Evolutionary conservation across 2,113 vertebrate genomes (phyloP).

Genomic region (Oryctolagus cuniculus): DNA sequence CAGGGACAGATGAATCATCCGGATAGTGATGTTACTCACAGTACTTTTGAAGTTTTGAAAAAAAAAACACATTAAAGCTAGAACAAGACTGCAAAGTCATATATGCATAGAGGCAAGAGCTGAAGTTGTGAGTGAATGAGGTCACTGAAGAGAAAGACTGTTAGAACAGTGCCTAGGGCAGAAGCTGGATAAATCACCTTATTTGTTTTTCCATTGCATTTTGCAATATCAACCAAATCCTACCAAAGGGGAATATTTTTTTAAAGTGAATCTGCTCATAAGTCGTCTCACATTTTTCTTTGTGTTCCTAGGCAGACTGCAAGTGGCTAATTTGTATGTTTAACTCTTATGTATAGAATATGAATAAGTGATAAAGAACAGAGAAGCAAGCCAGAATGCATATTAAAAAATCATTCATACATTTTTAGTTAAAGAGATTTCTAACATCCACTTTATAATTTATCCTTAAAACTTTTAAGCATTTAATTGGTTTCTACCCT

Average conservation of each 20-base stretch:
- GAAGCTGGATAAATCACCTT: constrained; percentile 2
- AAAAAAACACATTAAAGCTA: background rate
- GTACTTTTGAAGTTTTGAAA: background rate
- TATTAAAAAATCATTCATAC: constrained; percentile 83
- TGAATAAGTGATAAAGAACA: constrained; percentile 50
- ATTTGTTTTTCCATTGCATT: constrained; percentile 55
- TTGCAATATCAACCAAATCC: constrained; percentile 51
- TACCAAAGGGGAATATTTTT: background rate
- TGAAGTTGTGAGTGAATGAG: constrained; percentile 39
- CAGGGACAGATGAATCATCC: background rate
- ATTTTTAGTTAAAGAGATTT: constrained; percentile 76
- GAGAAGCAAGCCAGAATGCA: constrained; percentile 73
- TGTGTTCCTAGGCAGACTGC: background rate
- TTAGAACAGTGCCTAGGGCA: constrained; percentile 18
- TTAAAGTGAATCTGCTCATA: background rate
- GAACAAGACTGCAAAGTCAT: background rate
- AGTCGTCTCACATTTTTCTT: constrained; percentile 32
- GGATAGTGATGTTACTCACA: background rate
- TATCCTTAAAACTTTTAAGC: constrained; percentile 83
- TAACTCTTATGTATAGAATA: background rate
- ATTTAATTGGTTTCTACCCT: constrained; percentile 86
- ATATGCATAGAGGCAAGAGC: background rate
- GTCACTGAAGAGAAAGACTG: constrained; percentile 7
- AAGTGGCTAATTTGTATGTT: constrained; percentile 42
- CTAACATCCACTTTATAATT: constrained; percentile 81